phyloP scores from a whole-genome alignment of 2,888 invertebrate species.

The Herminia tarsipennalis region DNA sequence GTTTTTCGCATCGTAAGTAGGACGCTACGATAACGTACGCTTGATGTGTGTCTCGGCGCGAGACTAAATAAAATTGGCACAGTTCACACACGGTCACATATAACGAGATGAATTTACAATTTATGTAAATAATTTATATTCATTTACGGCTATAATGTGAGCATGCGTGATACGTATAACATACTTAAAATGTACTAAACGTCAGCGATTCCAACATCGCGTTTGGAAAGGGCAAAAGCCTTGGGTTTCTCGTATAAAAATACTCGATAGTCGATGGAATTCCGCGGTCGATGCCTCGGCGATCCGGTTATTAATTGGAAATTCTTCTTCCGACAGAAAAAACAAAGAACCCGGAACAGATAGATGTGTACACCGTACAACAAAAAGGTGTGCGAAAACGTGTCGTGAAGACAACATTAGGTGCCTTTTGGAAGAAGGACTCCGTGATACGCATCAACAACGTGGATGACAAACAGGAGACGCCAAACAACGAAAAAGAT shows the following conservation, averaged over 20 bases:
- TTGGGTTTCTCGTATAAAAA: slow-evolving; percentile 33
- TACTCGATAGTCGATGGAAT: slow-evolving; percentile 31
- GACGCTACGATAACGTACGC: slow-evolving; percentile 57
- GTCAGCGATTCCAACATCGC: slow-evolving; percentile 31
- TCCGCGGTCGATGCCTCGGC: too few species aligned
- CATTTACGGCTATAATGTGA: slow-evolving; percentile 7
- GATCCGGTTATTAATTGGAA: slow-evolving; percentile 28
- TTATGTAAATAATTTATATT: slow-evolving; percentile 72
- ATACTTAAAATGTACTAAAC: slow-evolving; percentile 34
- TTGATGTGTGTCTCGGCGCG: slow-evolving; percentile 47
- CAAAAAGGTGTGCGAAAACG: slow-evolving; percentile 86
- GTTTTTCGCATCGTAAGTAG: slow-evolving; percentile 37
- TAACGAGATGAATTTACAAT: slow-evolving; percentile 57
- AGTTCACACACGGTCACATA: slow-evolving; percentile 56
- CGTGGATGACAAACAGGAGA: slow-evolving; percentile 89
- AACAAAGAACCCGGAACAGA: slow-evolving; percentile 90
- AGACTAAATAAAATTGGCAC: slow-evolving; percentile 67
- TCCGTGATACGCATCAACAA: slow-evolving; percentile 90
- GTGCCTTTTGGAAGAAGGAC: slow-evolving; percentile 89
- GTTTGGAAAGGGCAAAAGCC: slow-evolving; percentile 52
- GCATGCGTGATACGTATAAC: slow-evolving; percentile 24
- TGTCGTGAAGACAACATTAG: slow-evolving; percentile 86
- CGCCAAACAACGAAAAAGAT: slow-evolving; percentile 88
- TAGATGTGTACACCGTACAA: slow-evolving; percentile 88
- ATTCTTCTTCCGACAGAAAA: slow-evolving; percentile 84